Evolutionary conservation across 2,888 invertebrate genomes (phyloP).

Genomic region (Strigamia crassipes): DNA sequence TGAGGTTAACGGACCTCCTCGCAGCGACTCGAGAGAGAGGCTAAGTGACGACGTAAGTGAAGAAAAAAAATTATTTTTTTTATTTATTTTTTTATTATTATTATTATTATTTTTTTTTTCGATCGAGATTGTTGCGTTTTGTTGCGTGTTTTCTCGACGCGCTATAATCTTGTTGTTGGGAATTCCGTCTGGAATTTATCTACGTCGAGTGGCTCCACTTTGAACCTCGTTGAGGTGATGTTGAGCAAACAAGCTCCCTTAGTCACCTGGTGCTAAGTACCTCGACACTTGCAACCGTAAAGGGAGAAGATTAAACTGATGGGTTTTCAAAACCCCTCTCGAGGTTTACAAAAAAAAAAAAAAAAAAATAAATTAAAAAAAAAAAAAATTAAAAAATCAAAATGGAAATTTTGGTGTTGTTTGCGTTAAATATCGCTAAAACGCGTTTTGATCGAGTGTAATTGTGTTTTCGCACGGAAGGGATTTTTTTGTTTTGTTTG

Average conservation of each 20-base stretch:
- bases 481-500: not conserved
- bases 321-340: not conserved
- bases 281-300: constrained; percentile 1
- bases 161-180: constrained; percentile 34
- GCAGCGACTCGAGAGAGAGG: constrained; percentile 50
- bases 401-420: too few relatives aligned
- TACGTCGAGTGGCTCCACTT: constrained; percentile 32
- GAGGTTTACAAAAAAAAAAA: too few relatives aligned
- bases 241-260: constrained; percentile 20
- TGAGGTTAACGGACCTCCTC: constrained; percentile 50
- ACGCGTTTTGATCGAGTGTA: too few relatives aligned
- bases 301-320: constrained; percentile 16
- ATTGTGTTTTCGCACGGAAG: not conserved
- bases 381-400: too few relatives aligned
- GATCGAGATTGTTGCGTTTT: not conserved
- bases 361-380: too few relatives aligned
- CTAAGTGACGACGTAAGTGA: constrained; percentile 51
- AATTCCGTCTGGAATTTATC: constrained; percentile 44
- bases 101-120: too few relatives aligned
- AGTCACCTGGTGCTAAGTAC: constrained; percentile 32
- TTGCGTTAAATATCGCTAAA: too few relatives aligned
- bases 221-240: constrained; percentile 40
- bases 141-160: not conserved
- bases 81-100: too few relatives aligned
- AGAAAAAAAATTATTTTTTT: too few relatives aligned